A percentile compares a stretch with the other conserved stretches of the same genome.
phyloP scores from a whole-genome alignment of 2,888 invertebrate genomes.

The Mythimna lalbum region DNA sequence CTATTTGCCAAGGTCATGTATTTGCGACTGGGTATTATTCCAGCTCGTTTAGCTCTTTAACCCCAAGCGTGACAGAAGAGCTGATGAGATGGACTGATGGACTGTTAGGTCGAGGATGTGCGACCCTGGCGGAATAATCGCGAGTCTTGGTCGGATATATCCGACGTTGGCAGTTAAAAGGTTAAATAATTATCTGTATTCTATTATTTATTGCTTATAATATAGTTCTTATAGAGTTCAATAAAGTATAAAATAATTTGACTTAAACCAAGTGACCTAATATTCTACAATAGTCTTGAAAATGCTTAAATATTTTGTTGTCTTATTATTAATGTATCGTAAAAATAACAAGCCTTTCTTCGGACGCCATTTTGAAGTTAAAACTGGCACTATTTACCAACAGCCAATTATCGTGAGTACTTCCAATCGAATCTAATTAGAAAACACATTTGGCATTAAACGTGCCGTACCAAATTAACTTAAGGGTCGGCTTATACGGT shows the following conservation, averaged over 20 bases:
- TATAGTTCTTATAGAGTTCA: neutral
- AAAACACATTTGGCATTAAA: conserved; percentile 45
- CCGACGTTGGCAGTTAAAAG: too few species aligned
- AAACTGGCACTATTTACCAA: conserved; percentile 45
- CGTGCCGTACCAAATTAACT: conserved; percentile 26
- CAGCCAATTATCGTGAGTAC: conserved; percentile 43
- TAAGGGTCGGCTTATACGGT: conserved; percentile 4
- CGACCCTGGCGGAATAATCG: too few species aligned
- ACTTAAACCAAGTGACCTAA: neutral
- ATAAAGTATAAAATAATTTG: neutral
- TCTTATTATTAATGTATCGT: neutral
- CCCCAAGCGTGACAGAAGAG: too few species aligned
- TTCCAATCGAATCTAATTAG: conserved; percentile 45
- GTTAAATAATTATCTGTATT: neutral
- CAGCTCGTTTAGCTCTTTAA: neutral
- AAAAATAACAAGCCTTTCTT: conserved; percentile 33
- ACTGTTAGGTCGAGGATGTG: too few species aligned
- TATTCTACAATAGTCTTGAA: neutral
- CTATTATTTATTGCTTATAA: neutral
- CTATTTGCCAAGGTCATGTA: too few species aligned
- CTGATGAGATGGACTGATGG: too few species aligned
- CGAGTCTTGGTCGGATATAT: too few species aligned
- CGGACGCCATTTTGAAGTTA: conserved; percentile 34
- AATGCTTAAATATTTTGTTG: neutral
- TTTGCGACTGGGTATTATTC: too few species aligned